Base-by-base conservation (phyloP, 2,113 vertebrate genomes). In the Tricholaema leucomelas region DNA sequence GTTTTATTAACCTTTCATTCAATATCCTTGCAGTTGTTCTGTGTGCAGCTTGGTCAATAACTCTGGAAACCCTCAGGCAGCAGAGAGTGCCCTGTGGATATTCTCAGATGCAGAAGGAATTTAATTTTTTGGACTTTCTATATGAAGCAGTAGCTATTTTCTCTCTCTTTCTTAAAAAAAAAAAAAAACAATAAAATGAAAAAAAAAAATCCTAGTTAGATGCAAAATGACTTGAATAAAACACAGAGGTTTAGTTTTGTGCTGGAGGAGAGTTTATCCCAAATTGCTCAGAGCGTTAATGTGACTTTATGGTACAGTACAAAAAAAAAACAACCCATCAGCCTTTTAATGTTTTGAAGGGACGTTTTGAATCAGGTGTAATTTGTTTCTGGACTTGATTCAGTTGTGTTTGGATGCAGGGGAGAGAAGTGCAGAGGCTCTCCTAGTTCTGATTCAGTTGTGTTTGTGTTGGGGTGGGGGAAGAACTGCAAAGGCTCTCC, bases 31-130 rank as follows among this genome's bases (percentile, higher is more conserved):
- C 61, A 82, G 85, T 93, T 91, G 56, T 93, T 91, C 74, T 77
- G 73, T 87, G 77, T 90, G 96, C 87, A 81, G 82, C 93, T 95
- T 97, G 91, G 93, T 92, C 95, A 92, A 70, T 94, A 94, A 87
- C 93, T 97, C 96, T 96, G 95, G 95, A 95, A 97, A 97, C 93
- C 88, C 88, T 96, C 92, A 95, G 91, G 85, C 92, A 85, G 96
- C 91, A 94, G 93, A 95, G 95, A 93, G 95, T 82, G 80, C 90
- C 66, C 93, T 69, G 1, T 93, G 85, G 92, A 81, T 92, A 66
- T 94, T 85, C 78, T 93, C 85, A 93, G 54, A 95, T 46, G 93
- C 82, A 95, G 91, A 94, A 93, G 92, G 95, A 93, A 81, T 96
- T 96, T 92, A 91, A 87, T 94, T 94, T 81, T 95, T 94, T 50